Evolutionary conservation across 2,113 vertebrate species (phyloP), one percentile per base, ranked within the genome.

Genomic region (Solea senegalensis): DNA sequence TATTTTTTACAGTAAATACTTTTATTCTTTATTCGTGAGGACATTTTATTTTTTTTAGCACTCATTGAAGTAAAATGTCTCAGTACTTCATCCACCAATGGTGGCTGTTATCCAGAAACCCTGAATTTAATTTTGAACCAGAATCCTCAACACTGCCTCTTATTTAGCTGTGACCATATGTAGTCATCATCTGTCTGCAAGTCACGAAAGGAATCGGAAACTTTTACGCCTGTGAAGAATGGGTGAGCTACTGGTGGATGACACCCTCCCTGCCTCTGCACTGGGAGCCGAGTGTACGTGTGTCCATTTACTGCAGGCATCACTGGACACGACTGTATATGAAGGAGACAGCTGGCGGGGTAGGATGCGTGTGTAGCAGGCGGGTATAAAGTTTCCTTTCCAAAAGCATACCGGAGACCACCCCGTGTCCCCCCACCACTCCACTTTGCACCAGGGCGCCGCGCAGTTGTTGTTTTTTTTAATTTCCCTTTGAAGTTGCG

Each of bases 141-240:
- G n/a, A 50, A 28, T 49, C 16, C 0, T 49, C 13, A 8, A 50
- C 16, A 53, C 60, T 44, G 66, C 28, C 52, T 65, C 28, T 75
- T 70, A 76, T 80, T 80, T 57, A 74, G 72, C 55, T 67, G 74
- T 84, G 81, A 89, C 89, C 86, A 89, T 91, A 86, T 87, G 86
- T 76, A 87, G 88, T 78, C 85, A 88, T 90, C 74, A 69, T 21
- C 21, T 21, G 81, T 86, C 75, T 69, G 71, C 57, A 69, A 82
- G 82, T 85, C 83, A 82, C 65, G 64, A 64, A 82, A 67, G 72
- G 78, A 88, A 85, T 86, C 79, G 86, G 86, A 90, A 90, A 90
- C 88, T 88, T 86, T 85, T 84, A 84, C 76, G 79, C 81, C 53
- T 67, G 14, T 74, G 67, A 78, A 73, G 85, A 79, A 84, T 82